These are phyloP conservation scores for Eledona agricola DNA, from an alignment of 2,888 invertebrate species.

Conservation along the genomic window DNA sequence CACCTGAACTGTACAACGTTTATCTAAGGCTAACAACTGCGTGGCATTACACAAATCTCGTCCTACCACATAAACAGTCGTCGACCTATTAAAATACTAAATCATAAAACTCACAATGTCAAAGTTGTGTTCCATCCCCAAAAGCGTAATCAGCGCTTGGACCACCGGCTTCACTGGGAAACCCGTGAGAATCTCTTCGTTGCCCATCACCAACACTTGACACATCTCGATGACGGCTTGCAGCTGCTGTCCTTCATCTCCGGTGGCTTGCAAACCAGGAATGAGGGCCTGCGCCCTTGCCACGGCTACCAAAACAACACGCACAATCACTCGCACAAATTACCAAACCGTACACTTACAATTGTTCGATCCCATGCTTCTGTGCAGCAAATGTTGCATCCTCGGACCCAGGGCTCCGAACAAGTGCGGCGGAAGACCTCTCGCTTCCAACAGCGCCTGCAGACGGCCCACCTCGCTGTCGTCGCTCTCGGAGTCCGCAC, in stretches of 20 bases:
- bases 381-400: constrained; percentile 94
- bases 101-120: constrained; percentile 77
- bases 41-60: constrained; percentile 7
- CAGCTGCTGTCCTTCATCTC: constrained; percentile 94
- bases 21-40: constrained; percentile 15
- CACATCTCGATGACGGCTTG: constrained; percentile 99
- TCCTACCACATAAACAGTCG: constrained; percentile 7
- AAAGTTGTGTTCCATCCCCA: constrained; percentile 98
- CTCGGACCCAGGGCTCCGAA: constrained; percentile 95
- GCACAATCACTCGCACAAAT: constrained; percentile 23
- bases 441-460: constrained; percentile 92
- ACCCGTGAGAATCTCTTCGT: constrained; percentile 97
- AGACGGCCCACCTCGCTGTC: constrained; percentile 95
- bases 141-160: constrained; percentile 89
- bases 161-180: constrained; percentile 98
- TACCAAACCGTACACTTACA: constrained; percentile 62
- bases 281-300: constrained; percentile 94
- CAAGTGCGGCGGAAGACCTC: constrained; percentile 95
- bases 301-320: constrained; percentile 63
- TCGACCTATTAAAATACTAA: constrained; percentile 16
- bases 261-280: constrained; percentile 90
- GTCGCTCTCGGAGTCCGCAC: constrained; percentile 80
- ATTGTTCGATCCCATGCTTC: constrained; percentile 90
- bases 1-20: constrained; percentile 47
- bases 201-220: constrained; percentile 98